Evolutionary conservation across 2,888 invertebrate species (phyloP), one percentile per base, ranked within the genome.

Genomic region (Cetonia aurata): DNA sequence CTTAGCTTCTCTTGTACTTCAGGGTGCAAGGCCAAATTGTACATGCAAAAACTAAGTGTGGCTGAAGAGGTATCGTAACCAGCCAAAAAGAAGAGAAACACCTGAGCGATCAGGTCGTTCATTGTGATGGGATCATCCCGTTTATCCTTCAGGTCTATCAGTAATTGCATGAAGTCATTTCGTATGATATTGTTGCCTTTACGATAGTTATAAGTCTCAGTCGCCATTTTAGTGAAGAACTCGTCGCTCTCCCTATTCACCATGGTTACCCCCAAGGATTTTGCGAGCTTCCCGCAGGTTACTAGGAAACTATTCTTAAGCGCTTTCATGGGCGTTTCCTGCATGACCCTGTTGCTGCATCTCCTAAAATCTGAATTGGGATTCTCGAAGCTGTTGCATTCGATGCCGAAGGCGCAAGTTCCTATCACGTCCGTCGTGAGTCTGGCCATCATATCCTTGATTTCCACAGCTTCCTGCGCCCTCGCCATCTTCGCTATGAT

Each of bases 51-150:
- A 0, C 88, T 86, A 19, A 89, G 77, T 12, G 88, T 78, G 0
- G 88, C 88, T 66, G 89, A 87, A 0, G 89, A 88, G 0, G 90
- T 89, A 77, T 90, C 90, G 76, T 87, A 90, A 0, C 89, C 90
- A 67, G 89, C 90, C 59, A 88, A 80, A 1, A 90, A 86, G 80
- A 90, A 90, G 2, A 89, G 79, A 44, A 89, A 81, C 10, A 87
- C 86, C 79, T 90, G 89, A 0, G 88, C 88, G 0, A 77, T 75
- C 1, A 82, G 72, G 71, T 82, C 79, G 9, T 79, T 72, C 42
- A 80, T 65, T 12, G 73, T 79, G n/a, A 76, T 31, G 13, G 41
- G 19, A 19, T 52, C 56, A 6, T 56, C 55, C 0, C 68, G 52
- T 6, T 68, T 66, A n/a, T 74, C 79, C 71, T 71, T 74, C 60